Percentiles rank a stretch among this genome's conserved stretches.
Conservation (phyloP, 2,113 vertebrate species). For the Antigone vipio region DNA sequence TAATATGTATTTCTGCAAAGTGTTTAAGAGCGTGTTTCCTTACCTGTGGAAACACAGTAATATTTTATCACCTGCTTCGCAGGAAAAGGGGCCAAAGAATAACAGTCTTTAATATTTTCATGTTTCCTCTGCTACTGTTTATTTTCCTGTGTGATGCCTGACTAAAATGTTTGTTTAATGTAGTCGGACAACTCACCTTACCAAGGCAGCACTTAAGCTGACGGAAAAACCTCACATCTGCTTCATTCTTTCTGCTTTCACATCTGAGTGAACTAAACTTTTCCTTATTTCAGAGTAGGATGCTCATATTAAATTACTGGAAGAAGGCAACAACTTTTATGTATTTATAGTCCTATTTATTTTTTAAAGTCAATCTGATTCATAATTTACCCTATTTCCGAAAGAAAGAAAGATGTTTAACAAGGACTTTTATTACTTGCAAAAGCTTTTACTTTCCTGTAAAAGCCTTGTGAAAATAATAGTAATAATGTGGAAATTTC, state of each 20-base stretch:
- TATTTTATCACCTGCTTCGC: conserved; percentile 71
- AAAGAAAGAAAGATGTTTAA: conserved; percentile 45
- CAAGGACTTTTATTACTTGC: conserved; percentile 57
- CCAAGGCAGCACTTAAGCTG: conserved; percentile 49
- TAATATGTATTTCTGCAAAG: conserved; percentile 65
- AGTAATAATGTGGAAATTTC: conserved; percentile 51
- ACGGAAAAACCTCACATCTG: conserved; percentile 56
- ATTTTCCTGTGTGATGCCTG: conserved; percentile 71
- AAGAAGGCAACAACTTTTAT: conserved; percentile 48
- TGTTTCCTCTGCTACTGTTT: conserved; percentile 74
- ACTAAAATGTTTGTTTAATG: conserved; percentile 70
- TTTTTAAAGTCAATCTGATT: conserved; percentile 59
- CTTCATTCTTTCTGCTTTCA: conserved; percentile 45
- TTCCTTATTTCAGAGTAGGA: conserved; percentile 52
- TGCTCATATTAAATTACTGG: conserved; percentile 53
- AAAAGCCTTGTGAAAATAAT: conserved; percentile 53
- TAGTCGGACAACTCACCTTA: conserved; percentile 57
- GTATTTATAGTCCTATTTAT: conserved; percentile 64
- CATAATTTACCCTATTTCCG: conserved; percentile 49
- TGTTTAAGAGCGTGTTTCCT: conserved; percentile 67
- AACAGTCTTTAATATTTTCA: conserved; percentile 64
- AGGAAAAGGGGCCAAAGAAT: conserved; percentile 66
- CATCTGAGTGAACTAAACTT: conserved; percentile 47
- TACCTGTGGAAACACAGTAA: conserved; percentile 70
- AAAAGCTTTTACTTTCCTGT: conserved; percentile 58